phyloP scores from a whole-genome alignment of 2,888 invertebrate genomes.

The Pheosia gnoma region DNA sequence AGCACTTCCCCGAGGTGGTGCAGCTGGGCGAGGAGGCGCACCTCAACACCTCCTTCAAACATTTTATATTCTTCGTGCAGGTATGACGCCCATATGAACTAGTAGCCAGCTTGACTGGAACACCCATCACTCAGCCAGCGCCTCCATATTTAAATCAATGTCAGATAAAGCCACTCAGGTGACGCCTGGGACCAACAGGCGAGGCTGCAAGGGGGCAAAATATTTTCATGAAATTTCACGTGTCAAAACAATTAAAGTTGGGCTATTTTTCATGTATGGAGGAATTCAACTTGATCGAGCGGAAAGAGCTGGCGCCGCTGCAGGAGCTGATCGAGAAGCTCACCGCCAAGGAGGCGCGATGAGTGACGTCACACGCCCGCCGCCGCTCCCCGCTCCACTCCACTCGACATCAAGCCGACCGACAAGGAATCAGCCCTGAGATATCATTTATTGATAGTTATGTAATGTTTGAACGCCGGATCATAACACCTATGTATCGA shows the following conservation, averaged over 20 bases:
- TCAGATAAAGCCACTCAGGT: too few species aligned
- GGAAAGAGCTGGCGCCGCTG: slow-evolving; percentile 97
- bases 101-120: too few species aligned
- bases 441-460: too few species aligned
- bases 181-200: too few species aligned
- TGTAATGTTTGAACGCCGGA: too few species aligned
- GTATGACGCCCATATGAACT: slow-evolving; percentile 59
- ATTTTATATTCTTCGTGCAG: slow-evolving; percentile 99
- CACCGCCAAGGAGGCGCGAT: slow-evolving; percentile 95
- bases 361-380: slow-evolving; percentile 52
- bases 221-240: too few species aligned
- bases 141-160: too few species aligned
- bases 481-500: too few species aligned
- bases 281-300: slow-evolving; percentile 98
- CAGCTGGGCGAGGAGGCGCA: slow-evolving; percentile 99
- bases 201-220: too few species aligned
- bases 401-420: background rate
- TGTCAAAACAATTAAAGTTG: too few species aligned
- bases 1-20: slow-evolving; percentile 99
- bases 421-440: background rate
- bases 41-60: slow-evolving; percentile 99
- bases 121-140: too few species aligned
- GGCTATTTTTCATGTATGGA: slow-evolving; percentile 67
- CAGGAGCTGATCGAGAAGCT: slow-evolving; percentile 98
- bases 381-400: background rate